Evolutionary conservation across 2,113 vertebrate genomes (phyloP).

Genomic region (Hippolais icterina): DNA sequence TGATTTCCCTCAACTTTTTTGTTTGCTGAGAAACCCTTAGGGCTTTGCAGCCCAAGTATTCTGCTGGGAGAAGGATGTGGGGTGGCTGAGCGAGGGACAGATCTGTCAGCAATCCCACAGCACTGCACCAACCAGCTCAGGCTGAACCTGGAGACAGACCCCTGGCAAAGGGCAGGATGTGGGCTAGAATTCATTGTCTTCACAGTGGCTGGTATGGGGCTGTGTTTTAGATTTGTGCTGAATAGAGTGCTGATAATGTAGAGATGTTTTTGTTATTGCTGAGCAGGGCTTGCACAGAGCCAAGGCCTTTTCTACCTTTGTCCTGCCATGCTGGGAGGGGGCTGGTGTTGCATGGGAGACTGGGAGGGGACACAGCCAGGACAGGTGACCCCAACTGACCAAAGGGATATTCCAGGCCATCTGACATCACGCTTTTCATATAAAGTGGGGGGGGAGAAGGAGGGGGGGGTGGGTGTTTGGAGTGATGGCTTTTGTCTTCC

Average conservation of each 20-base stretch:
- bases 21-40: background rate
- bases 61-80: background rate
- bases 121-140: background rate
- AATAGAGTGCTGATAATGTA: accelerated
- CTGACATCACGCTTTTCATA: background rate
- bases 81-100: background rate
- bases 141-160: background rate
- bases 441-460: accelerated
- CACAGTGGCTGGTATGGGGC: accelerated
- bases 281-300: background rate
- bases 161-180: background rate
- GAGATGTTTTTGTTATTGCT: background rate
- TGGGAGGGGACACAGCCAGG: background rate
- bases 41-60: background rate
- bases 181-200: background rate
- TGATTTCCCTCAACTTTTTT: background rate
- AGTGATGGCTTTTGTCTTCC: accelerated
- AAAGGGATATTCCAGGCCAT: background rate
- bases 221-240: background rate
- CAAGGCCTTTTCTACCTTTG: background rate
- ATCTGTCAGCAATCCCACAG: background rate
- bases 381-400: background rate
- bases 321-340: accelerated
- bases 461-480: accelerated
- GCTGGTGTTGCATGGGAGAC: accelerated